Evolutionary conservation across 2,888 invertebrate species (phyloP).

Genomic region (Sphecodes monilicornis): DNA sequence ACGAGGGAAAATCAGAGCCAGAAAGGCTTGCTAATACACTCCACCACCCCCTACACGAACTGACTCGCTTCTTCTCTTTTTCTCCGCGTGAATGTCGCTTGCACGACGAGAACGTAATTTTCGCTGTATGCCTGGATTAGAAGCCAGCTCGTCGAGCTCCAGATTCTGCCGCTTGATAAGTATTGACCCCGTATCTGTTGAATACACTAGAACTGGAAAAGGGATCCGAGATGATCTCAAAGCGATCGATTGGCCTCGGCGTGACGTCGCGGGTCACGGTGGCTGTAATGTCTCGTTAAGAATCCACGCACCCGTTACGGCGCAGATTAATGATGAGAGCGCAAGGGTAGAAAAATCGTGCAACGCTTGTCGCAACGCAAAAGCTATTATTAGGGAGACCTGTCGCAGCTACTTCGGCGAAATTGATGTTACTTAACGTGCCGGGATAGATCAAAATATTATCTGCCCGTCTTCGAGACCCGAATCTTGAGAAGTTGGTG

Average conservation of each 20-base stretch:
- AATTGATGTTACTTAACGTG: conserved; percentile 24
- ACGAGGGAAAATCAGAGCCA: conserved; percentile 51
- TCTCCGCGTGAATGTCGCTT: conserved; percentile 70
- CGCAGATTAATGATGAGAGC: conserved; percentile 57
- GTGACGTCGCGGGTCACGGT: conserved; percentile 64
- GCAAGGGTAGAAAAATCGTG: conserved; percentile 35
- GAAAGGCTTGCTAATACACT: conserved; percentile 61
- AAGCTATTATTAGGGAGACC: conserved; percentile 49
- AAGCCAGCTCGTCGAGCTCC: conserved; percentile 72
- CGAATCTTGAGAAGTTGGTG: conserved; percentile 12
- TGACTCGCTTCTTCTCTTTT: neutral
- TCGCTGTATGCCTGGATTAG: conserved; percentile 82
- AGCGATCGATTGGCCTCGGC: conserved; percentile 68
- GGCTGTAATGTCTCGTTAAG: conserved; percentile 64
- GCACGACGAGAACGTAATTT: conserved; percentile 79
- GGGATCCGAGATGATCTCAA: conserved; percentile 70
- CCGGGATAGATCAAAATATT: conserved; percentile 12
- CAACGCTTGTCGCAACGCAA: conserved; percentile 16
- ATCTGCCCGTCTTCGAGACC: neutral
- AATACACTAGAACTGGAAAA: conserved; percentile 71
- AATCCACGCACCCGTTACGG: conserved; percentile 56
- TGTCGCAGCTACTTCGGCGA: conserved; percentile 28
- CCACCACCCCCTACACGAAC: conserved; percentile 47
- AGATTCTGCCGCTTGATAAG: conserved; percentile 62
- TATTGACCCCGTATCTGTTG: conserved; percentile 67